A percentile compares a stretch with the other conserved stretches of the same genome.
These are phyloP conservation scores for Eonycteris spelaea DNA, from an alignment of 2,113 vertebrate genomes.

Conservation along the genomic window DNA sequence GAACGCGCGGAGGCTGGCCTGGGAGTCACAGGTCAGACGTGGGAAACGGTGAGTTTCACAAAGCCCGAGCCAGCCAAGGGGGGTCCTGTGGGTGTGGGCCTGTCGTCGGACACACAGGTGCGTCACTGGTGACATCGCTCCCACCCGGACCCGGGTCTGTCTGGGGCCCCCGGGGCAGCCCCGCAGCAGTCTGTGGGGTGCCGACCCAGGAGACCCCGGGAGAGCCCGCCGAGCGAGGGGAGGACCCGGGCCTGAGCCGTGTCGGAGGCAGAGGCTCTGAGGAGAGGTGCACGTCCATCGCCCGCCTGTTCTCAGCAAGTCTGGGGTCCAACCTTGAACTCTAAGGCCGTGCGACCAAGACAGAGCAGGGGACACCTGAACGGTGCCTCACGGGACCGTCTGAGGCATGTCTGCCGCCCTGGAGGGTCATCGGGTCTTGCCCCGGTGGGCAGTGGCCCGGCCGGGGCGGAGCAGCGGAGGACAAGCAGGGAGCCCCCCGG, in stretches of 20 bases:
- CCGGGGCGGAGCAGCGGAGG: too few relatives aligned
- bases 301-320: background rate
- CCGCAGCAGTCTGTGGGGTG: background rate
- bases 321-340: background rate
- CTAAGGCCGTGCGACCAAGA: background rate
- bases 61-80: too few relatives aligned
- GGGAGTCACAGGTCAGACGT: too few relatives aligned
- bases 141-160: background rate
- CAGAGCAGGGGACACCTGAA: background rate
- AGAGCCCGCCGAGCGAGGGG: background rate
- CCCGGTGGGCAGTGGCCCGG: too few relatives aligned
- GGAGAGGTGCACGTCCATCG: background rate
- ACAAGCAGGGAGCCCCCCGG: too few relatives aligned
- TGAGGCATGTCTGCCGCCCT: too few relatives aligned
- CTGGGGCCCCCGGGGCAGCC: background rate
- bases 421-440: too few relatives aligned
- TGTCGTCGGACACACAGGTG: too few relatives aligned
- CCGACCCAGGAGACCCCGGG: background rate
- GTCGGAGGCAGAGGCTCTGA: background rate
- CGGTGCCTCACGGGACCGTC: background rate
- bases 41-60: too few relatives aligned
- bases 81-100: too few relatives aligned
- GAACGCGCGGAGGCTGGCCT: too few relatives aligned
- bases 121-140: background rate
- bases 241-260: background rate